Percentiles rank a stretch among this genome's conserved stretches.
Evolutionary conservation across 2,888 invertebrate genomes (phyloP).

Genomic region (Luffia ferchaultella): DNA sequence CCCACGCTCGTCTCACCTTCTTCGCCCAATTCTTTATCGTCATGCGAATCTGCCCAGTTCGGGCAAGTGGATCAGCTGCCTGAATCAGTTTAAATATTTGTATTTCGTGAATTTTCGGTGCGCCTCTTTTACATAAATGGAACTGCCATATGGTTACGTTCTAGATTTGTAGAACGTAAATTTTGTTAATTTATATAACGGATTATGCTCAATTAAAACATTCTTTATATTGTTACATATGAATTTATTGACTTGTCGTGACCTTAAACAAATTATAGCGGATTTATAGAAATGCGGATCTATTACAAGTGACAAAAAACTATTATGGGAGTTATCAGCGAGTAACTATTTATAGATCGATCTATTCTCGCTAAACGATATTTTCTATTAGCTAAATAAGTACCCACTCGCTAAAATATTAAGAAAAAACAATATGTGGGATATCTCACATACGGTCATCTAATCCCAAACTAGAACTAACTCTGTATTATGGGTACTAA

Average conservation of each 20-base stretch:
- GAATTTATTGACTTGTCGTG: not conserved
- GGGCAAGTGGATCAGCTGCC: conserved; percentile 27
- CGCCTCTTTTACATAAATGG: not conserved
- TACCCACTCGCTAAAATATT: too few species aligned
- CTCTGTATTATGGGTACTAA: too few species aligned
- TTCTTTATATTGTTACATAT: not conserved
- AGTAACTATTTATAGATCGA: too few species aligned
- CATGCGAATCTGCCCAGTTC: conserved; percentile 30
- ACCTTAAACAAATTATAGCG: not conserved
- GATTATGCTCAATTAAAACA: not conserved
- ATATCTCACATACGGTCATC: too few species aligned
- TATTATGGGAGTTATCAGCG: not conserved
- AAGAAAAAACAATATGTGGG: too few species aligned
- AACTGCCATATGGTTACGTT: not conserved
- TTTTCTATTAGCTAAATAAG: too few species aligned
- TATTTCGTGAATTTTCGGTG: not conserved
- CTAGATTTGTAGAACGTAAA: not conserved
- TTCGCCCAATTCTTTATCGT: conserved; percentile 23
- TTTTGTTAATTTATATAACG: not conserved
- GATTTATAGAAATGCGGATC: not conserved
- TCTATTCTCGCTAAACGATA: too few species aligned
- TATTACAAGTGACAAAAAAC: not conserved
- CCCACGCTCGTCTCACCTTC: conserved; percentile 44
- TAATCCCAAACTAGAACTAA: too few species aligned
- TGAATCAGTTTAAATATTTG: not conserved